phyloP scores from a whole-genome alignment of 2,113 vertebrate species.

The Eolophus roseicapilla region DNA sequence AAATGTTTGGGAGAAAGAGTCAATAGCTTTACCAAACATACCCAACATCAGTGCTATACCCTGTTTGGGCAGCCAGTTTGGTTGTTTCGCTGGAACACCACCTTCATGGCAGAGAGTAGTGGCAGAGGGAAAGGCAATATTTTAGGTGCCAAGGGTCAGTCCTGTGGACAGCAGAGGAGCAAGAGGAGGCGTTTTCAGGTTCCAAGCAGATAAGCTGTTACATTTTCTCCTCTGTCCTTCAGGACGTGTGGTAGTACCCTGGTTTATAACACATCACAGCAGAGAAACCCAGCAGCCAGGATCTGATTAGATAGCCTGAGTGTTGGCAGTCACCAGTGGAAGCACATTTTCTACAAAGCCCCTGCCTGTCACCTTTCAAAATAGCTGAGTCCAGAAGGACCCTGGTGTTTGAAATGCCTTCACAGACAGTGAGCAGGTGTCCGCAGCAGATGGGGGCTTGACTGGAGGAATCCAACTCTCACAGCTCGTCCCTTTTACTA shows the following conservation, averaged over 20 bases:
- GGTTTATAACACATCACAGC: not conserved
- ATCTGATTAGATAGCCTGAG: not conserved
- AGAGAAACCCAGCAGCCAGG: not conserved
- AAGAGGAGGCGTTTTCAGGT: not conserved
- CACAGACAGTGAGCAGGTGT: not conserved
- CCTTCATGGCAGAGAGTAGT: not conserved
- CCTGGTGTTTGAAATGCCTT: not conserved
- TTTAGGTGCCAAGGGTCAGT: not conserved
- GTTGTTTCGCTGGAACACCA: rapidly evolving
- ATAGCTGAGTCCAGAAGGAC: not conserved
- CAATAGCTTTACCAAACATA: not conserved
- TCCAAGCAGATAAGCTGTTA: not conserved
- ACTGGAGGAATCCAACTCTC: not conserved
- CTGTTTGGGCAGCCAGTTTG: not conserved
- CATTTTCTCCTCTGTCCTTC: not conserved
- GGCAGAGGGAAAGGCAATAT: not conserved
- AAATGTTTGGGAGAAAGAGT: not conserved
- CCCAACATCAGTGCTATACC: not conserved
- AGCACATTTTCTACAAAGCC: not conserved
- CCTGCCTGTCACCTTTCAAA: not conserved
- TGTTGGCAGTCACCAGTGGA: not conserved
- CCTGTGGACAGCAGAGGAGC: not conserved
- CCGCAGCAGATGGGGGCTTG: not conserved
- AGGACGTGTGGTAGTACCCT: rapidly evolving
- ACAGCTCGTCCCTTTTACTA: not conserved